A percentile compares a stretch with the other conserved stretches of the same genome.
These are phyloP conservation scores for Jacana jacana DNA, from an alignment of 2,113 vertebrate genomes.

Conservation along the genomic window DNA sequence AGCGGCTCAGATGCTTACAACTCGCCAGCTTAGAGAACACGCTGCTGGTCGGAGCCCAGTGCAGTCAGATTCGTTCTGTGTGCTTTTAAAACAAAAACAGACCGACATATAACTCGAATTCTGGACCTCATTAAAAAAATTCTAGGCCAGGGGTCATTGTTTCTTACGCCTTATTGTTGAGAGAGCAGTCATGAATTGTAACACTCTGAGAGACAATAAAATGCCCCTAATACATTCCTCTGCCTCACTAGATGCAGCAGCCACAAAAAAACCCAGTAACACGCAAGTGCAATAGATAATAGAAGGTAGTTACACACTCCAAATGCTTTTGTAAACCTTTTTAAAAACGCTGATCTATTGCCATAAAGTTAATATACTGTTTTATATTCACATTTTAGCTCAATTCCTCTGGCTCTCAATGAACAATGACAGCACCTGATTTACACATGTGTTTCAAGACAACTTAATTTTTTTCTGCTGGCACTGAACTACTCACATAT, in stretches of 20 bases:
- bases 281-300: background rate
- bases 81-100: background rate
- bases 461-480: slow-evolving; percentile 6
- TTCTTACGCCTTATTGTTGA: background rate
- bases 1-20: background rate
- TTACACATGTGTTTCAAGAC: slow-evolving; percentile 25
- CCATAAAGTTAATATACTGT: slow-evolving; percentile 3
- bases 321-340: slow-evolving; percentile 19
- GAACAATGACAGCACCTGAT: slow-evolving; percentile 17
- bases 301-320: background rate
- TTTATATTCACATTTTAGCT: slow-evolving; percentile 29
- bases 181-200: background rate
- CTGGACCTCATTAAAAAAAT: background rate
- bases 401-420: slow-evolving; percentile 1
- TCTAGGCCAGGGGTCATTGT: background rate
- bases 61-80: background rate
- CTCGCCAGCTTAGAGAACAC: background rate
- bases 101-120: background rate
- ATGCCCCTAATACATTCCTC: background rate
- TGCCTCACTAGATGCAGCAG: background rate
- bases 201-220: background rate
- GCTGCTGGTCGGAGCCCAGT: fast-evolving
- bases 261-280: background rate
- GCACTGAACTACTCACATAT: background rate
- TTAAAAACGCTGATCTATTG: background rate